A percentile compares a stretch with the other conserved stretches of the same genome.
Conservation (phyloP, 2,888 invertebrate species). For the Andrena haemorrhoa region DNA sequence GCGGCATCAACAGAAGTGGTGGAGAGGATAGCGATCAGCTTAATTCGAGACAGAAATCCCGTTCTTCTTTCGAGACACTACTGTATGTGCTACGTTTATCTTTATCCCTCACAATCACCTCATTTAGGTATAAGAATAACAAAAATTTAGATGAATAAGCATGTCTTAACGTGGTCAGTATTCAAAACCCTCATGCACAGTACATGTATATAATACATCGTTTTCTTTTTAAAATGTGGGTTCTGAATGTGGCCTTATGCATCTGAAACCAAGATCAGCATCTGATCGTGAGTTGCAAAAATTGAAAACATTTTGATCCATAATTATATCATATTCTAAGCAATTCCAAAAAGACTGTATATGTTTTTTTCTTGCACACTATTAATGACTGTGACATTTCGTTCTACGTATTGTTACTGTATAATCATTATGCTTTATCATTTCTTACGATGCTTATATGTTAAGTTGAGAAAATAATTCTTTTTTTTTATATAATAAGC, state of each 20-base stretch:
- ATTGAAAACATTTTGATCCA: slow-evolving; percentile 61
- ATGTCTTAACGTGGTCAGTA: slow-evolving; percentile 45
- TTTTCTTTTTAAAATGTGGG: slow-evolving; percentile 46
- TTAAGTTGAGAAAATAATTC: slow-evolving; percentile 84
- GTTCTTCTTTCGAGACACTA: no score
- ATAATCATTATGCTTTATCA: slow-evolving; percentile 74
- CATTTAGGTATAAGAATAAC: slow-evolving; percentile 60
- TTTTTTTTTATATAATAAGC: slow-evolving; percentile 81
- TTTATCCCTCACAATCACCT: slow-evolving; percentile 63
- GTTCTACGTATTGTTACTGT: slow-evolving; percentile 74
- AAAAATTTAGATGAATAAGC: slow-evolving; percentile 51
- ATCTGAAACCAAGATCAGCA: slow-evolving; percentile 57
- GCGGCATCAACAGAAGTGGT: no score
- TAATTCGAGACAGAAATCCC: no score
- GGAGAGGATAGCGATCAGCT: no score
- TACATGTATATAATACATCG: slow-evolving; percentile 24
- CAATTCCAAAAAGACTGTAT: slow-evolving; percentile 74
- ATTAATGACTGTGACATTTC: slow-evolving; percentile 74
- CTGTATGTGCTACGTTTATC: slow-evolving; percentile 55
- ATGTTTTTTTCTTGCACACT: slow-evolving; percentile 69
- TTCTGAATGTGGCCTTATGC: slow-evolving; percentile 61
- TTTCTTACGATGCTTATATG: slow-evolving; percentile 80
- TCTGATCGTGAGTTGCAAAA: slow-evolving; percentile 44
- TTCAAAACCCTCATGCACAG: slow-evolving; percentile 54
- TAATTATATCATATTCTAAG: slow-evolving; percentile 71